phyloP scores from a whole-genome alignment of 2,888 invertebrate genomes.

The Oxycera nigricornis region DNA sequence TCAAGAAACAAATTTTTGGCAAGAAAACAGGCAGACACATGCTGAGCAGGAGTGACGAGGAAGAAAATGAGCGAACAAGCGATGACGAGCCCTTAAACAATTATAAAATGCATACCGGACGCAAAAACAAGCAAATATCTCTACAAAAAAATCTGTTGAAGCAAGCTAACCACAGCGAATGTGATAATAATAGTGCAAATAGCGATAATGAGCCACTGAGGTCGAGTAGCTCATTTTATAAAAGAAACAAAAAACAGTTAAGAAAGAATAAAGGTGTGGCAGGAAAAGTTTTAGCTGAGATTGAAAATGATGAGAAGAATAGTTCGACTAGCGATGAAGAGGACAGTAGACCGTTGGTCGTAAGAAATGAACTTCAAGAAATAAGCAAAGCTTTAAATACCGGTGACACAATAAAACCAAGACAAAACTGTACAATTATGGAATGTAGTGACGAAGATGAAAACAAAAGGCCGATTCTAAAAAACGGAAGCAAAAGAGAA shows the following conservation, averaged over 20 bases:
- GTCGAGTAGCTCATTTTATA: neutral
- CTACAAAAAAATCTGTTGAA: slow-evolving; percentile 52
- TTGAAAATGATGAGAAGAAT: slow-evolving; percentile 46
- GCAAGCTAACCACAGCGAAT: slow-evolving; percentile 55
- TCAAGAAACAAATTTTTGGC: neutral
- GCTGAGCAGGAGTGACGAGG: slow-evolving; percentile 53
- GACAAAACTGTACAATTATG: slow-evolving; percentile 38
- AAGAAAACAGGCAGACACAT: slow-evolving; percentile 58
- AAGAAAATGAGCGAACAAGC: slow-evolving; percentile 53
- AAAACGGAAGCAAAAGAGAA: slow-evolving; percentile 46
- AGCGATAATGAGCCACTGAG: slow-evolving; percentile 42
- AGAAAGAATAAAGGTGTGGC: neutral
- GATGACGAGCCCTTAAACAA: no score
- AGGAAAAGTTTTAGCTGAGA: neutral
- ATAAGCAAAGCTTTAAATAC: slow-evolving; percentile 5
- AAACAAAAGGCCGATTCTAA: slow-evolving; percentile 5
- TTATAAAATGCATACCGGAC: no score
- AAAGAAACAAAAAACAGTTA: neutral
- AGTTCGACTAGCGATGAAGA: slow-evolving; percentile 48
- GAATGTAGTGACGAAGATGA: slow-evolving; percentile 48
- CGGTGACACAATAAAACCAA: no score
- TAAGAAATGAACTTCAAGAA: slow-evolving; percentile 38
- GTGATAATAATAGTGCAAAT: slow-evolving; percentile 50
- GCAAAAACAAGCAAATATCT: no score
- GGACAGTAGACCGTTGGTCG: slow-evolving; percentile 22